A percentile compares a stretch with the other conserved stretches of the same genome.
These are phyloP conservation scores for Procambarus clarkii DNA, from an alignment of 1,140 invertebrate genomes.

Conservation along the genomic window DNA sequence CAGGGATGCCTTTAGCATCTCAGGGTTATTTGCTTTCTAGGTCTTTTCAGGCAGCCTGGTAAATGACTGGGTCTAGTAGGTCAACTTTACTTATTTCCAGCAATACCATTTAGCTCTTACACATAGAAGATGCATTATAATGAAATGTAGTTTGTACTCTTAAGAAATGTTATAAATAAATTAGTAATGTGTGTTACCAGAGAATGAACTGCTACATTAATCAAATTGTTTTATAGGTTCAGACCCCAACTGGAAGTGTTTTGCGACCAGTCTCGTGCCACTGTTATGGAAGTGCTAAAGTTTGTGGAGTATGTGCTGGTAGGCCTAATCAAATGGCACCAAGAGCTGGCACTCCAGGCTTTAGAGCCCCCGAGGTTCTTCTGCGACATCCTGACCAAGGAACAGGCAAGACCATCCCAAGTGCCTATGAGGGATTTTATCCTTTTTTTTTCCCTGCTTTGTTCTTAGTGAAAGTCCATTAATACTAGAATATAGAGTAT, in stretches of 20 bases:
- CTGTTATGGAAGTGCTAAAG: constrained; percentile 81
- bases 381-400: constrained; percentile 86
- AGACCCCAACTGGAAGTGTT: constrained; percentile 48
- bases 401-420: constrained; percentile 74
- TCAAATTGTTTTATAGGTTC: constrained; percentile 29
- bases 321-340: constrained; percentile 82
- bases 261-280: constrained; percentile 74
- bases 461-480: no score
- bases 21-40: no score
- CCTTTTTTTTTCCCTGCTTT: no score
- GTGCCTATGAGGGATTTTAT: no score
- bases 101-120: no score
- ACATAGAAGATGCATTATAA: no score
- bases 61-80: no score
- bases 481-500: no score
- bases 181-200: background rate
- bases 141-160: no score
- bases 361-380: constrained; percentile 91
- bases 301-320: constrained; percentile 81
- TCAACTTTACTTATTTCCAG: no score
- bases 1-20: no score
- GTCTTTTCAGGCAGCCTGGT: no score
- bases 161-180: background rate
- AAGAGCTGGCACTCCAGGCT: constrained; percentile 92
- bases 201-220: background rate